Conservation (phyloP, 2,797 vertebrate species). For the Hybognathus amarus region DNA sequence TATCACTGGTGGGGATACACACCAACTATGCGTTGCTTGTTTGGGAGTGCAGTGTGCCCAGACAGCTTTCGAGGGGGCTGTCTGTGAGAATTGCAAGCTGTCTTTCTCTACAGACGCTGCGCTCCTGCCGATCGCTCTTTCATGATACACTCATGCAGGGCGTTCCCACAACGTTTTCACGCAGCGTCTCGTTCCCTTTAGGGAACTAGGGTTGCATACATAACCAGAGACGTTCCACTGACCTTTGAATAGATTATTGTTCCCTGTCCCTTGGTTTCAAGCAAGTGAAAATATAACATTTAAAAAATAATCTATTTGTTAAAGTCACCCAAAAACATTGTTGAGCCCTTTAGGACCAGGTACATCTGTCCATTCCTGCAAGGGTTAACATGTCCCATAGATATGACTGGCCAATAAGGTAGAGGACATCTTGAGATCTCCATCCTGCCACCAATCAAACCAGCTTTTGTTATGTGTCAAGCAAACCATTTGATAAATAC, state of each 20-base stretch:
- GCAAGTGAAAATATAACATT: slow-evolving; percentile 12
- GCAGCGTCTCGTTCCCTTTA: no score
- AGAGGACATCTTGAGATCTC: slow-evolving; percentile 37
- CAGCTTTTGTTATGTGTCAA: slow-evolving; percentile 52
- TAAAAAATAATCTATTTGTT: slow-evolving; percentile 22
- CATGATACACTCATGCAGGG: no score
- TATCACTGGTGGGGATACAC: no score
- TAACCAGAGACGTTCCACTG: background rate
- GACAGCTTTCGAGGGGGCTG: no score
- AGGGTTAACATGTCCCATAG: slow-evolving; percentile 13
- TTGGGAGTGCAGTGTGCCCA: no score
- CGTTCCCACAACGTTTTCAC: no score
- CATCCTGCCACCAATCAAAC: slow-evolving; percentile 64
- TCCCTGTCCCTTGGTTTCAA: background rate
- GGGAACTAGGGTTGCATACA: no score
- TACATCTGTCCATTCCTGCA: slow-evolving; percentile 1
- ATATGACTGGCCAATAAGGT: slow-evolving; percentile 23
- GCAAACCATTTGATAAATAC: slow-evolving; percentile 52
- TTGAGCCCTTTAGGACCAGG: slow-evolving; percentile 53
- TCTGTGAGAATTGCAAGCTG: no score
- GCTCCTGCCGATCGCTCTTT: no score
- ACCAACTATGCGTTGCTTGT: no score
- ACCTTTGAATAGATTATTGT: slow-evolving; percentile 49
- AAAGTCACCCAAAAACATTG: slow-evolving; percentile 17
- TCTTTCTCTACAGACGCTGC: no score